Evolutionary conservation across 2,888 invertebrate species (phyloP), one percentile per base, ranked within the genome.

Genomic region (Atherix ibis): DNA sequence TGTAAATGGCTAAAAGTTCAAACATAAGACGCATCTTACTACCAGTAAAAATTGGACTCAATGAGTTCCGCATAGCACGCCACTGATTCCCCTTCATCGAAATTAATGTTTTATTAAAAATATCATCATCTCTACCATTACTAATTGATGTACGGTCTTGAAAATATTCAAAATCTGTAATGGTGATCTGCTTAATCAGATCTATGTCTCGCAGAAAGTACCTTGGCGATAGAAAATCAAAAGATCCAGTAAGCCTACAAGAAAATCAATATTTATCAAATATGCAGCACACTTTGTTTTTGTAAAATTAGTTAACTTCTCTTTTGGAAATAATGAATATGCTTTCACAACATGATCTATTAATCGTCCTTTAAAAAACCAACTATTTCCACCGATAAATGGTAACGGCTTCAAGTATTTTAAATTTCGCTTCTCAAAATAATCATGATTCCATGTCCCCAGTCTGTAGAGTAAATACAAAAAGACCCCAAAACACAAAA

Each of bases 21-120:
- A 62, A 64, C 54, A 64, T 64, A 25, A 51, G 48, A 33, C 56
- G 53, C 62, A 65, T 63, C 48, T 65, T 65, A 41, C 56, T 59
- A 31, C 62, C 57, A 1, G 65, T 65, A 37, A 64, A 65, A 2
- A 56, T 54, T 4, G 22, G 22, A 22, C 22, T 22, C 6, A 22
- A 10, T 8, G 22, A 6, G 6, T 6, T 8, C 10, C 22, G 22
- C 22, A 22, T 22, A 8, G 6, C 22, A 22, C 22, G 22, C 22
- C 22, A 22, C 10, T 22, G 6, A 22, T 22, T 6, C 6, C 22
- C 22, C 10, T 22, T 22, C 22, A 22, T 22, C 10, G 22, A 22
- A 22, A 22, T 10, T 22, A 22, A 10, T 10, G 10, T 22, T 8
- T 22, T 22, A 8, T 10, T 10, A 22, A 22, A 22, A 6, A 22